Conservation (phyloP, 2,113 vertebrate species). For the Haemorhous mexicanus region DNA sequence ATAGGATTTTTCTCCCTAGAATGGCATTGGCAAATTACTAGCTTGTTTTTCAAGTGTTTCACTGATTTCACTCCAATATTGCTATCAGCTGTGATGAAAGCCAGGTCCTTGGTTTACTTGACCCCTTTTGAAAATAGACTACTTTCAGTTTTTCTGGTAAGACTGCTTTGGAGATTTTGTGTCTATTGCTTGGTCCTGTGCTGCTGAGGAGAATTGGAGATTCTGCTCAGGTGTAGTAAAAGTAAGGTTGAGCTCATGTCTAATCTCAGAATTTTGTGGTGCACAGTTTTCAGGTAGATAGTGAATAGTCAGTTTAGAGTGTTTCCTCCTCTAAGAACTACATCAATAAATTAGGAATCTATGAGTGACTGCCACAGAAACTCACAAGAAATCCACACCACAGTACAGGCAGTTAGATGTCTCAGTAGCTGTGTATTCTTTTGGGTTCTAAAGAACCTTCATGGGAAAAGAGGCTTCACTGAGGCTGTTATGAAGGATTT, state of each 20-base stretch:
- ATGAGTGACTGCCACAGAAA: background rate
- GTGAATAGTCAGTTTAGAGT: background rate
- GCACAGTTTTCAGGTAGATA: background rate
- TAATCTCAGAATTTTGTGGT: background rate
- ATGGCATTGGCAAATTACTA: background rate
- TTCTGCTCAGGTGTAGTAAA: background rate
- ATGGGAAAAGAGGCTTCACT: background rate
- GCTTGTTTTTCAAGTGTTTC: background rate
- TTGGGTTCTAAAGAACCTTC: background rate
- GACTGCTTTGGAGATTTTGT: background rate
- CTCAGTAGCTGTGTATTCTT: background rate
- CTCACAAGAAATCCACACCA: background rate
- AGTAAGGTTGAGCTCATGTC: background rate
- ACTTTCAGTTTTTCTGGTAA: background rate
- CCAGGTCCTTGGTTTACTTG: background rate
- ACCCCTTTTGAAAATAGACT: background rate
- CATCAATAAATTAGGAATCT: background rate
- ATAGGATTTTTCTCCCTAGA: background rate
- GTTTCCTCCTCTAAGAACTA: background rate
- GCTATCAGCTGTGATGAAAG: background rate
- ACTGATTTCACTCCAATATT: background rate
- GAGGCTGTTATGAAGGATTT: background rate
- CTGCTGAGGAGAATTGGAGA: background rate
- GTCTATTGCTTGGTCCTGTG: background rate
- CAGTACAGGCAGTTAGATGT: background rate